Percentiles rank a stretch among this genome's conserved stretches.
phyloP scores from a whole-genome alignment of 2,888 invertebrate species.

The Leistus spinibarbis region DNA sequence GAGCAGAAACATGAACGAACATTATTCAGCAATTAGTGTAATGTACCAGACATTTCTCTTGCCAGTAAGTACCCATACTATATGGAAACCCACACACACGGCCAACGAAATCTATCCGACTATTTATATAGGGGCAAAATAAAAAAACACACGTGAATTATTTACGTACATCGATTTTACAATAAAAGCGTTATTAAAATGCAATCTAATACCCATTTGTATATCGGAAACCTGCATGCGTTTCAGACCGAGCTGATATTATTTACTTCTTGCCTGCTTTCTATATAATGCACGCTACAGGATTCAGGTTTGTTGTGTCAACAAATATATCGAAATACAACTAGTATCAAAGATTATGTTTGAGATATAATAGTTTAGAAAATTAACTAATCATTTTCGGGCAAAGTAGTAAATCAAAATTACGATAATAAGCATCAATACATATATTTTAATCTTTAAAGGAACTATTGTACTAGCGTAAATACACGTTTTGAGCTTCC shows the following conservation, averaged over 20 bases:
- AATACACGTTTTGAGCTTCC: no score
- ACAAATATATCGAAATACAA: no score
- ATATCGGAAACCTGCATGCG: conserved; percentile 19
- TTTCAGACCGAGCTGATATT: background rate
- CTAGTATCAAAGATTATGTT: no score
- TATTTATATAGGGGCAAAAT: conserved; percentile 17
- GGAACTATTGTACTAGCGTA: no score
- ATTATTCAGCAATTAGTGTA: background rate
- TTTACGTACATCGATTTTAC: conserved; percentile 29
- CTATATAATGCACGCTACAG: no score
- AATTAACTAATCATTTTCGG: no score
- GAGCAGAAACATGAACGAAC: background rate
- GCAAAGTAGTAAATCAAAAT: no score
- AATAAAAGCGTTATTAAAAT: conserved; percentile 35
- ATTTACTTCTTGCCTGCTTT: background rate
- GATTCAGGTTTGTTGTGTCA: no score
- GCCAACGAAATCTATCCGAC: background rate
- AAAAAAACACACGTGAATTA: conserved; percentile 32
- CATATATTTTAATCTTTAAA: no score
- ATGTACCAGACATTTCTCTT: background rate
- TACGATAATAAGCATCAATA: no score
- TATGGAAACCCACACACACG: background rate
- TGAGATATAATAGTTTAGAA: no score
- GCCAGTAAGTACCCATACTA: background rate
- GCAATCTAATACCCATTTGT: conserved; percentile 39